Evolutionary conservation across 2,113 vertebrate species (phyloP).

Genomic region (Physeter macrocephalus): DNA sequence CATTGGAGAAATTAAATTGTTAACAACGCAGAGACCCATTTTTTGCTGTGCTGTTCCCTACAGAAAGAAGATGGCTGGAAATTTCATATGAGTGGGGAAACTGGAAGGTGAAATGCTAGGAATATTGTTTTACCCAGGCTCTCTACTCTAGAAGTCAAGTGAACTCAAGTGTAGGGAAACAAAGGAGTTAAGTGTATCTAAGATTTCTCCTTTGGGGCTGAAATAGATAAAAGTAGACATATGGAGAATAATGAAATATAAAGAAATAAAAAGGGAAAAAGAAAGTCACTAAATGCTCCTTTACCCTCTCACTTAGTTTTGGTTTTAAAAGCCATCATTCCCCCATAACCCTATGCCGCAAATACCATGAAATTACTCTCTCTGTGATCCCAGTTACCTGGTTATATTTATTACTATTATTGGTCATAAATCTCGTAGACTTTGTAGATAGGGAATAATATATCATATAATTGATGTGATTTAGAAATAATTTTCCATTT

Average conservation of each 20-base stretch:
- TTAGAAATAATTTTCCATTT: background rate
- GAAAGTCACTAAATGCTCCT: background rate
- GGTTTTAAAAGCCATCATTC: background rate
- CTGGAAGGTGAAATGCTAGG: background rate
- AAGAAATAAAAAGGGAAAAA: background rate
- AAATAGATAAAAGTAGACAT: background rate
- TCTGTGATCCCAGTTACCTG: background rate
- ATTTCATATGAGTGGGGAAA: background rate
- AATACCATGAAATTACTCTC: background rate
- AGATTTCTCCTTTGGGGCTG: background rate
- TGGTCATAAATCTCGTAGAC: background rate
- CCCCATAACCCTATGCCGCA: background rate
- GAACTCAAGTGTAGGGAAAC: background rate
- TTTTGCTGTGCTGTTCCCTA: background rate
- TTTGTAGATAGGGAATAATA: background rate
- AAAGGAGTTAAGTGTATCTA: background rate
- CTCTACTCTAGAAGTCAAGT: background rate
- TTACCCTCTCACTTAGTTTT: background rate
- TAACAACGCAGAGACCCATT: background rate
- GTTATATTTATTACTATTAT: background rate
- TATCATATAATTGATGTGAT: background rate
- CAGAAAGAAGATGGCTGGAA: background rate
- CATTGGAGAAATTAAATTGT: background rate
- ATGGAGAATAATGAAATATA: background rate
- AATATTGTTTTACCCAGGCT: background rate